Percentiles rank a stretch among this genome's conserved stretches.
Conservation (phyloP, 2,888 invertebrate genomes). For the Trichogramma dendrolimi region DNA sequence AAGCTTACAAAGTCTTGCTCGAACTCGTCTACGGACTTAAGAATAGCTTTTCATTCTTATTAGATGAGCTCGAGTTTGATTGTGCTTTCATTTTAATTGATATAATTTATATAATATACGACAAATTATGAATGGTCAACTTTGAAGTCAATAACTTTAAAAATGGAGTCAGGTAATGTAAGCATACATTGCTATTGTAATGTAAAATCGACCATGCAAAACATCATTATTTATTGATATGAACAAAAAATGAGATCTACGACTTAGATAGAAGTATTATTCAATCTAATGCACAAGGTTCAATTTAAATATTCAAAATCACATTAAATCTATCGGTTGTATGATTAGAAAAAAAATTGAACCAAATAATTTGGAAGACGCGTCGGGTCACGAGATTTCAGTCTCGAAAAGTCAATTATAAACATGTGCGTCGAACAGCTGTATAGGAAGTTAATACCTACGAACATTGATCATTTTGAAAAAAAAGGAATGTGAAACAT, state of each 20-base stretch:
- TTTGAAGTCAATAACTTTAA: constrained; percentile 1
- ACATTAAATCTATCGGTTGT: too few species aligned
- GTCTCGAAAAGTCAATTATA: constrained; percentile 25
- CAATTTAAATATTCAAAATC: too few species aligned
- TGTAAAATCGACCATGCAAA: too few species aligned
- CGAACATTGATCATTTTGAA: too few species aligned
- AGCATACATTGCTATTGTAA: background rate
- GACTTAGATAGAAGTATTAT: too few species aligned
- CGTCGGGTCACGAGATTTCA: constrained; percentile 28
- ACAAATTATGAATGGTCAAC: constrained; percentile 35
- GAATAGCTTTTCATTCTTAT: constrained; percentile 18
- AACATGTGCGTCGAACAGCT: constrained; percentile 26
- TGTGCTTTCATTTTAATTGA: constrained; percentile 12
- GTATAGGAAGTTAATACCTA: too few species aligned
- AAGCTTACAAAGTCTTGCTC: constrained; percentile 31
- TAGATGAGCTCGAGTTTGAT: constrained; percentile 16
- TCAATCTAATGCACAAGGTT: too few species aligned
- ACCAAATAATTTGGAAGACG: constrained; percentile 27
- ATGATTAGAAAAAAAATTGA: constrained; percentile 6
- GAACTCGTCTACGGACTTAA: constrained; percentile 19
- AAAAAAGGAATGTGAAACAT: too few species aligned
- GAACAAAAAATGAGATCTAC: too few species aligned
- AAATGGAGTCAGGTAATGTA: constrained; percentile 16
- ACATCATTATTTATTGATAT: too few species aligned
- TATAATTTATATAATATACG: constrained; percentile 31